Conservation (phyloP, 2,888 invertebrate genomes). For the Macrosoma leucophasiata region DNA sequence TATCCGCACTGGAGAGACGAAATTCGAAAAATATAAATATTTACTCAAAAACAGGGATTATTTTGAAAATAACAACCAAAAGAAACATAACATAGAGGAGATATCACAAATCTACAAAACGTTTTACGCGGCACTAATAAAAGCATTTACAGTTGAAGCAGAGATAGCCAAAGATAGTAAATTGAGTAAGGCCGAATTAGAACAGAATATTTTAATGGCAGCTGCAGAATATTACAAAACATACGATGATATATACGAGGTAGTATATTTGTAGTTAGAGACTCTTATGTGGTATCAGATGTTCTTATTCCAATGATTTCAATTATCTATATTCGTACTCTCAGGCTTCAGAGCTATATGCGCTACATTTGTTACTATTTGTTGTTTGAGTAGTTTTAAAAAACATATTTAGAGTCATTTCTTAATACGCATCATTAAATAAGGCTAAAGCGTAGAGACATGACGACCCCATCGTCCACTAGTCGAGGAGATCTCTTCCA, state of each 20-base stretch:
- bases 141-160: constrained; percentile 56
- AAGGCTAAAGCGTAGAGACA: no score
- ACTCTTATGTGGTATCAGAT: no score
- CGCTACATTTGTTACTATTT: no score
- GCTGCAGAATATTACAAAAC: constrained; percentile 67
- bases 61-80: constrained; percentile 27
- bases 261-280: no score
- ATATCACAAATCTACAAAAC: constrained; percentile 40
- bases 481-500: no score
- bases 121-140: constrained; percentile 60
- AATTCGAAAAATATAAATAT: constrained; percentile 5
- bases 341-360: no score
- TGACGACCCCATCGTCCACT: no score
- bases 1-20: constrained; percentile 5
- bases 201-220: constrained; percentile 57
- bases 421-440: no score
- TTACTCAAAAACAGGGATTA: constrained; percentile 23
- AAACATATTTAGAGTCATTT: no score
- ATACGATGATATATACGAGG: constrained; percentile 72
- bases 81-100: constrained; percentile 39
- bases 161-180: constrained; percentile 36
- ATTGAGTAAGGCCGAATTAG: constrained; percentile 50
- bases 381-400: no score
- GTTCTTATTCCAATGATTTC: no score
- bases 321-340: no score